These are phyloP conservation scores for Callipepla californica DNA, from an alignment of 2,113 vertebrate genomes.

Conservation along the genomic window DNA sequence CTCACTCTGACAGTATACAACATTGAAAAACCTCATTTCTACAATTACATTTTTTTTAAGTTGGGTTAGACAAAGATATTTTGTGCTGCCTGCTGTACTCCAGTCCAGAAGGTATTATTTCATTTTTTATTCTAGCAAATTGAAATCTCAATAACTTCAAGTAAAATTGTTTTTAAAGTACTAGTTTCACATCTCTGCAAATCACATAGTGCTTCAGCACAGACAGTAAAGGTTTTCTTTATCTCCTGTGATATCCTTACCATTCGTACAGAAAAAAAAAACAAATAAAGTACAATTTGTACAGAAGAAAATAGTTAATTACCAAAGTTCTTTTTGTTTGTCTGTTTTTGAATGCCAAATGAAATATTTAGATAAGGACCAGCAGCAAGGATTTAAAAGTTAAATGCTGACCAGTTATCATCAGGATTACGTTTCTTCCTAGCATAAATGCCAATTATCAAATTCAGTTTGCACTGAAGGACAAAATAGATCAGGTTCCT, in stretches of 20 bases:
- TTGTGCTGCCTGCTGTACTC: background rate
- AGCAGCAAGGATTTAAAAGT: background rate
- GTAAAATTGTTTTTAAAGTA: background rate
- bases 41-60: background rate
- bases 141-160: background rate
- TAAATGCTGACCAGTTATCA: background rate
- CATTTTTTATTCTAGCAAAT: background rate
- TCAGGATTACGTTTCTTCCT: background rate
- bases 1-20: background rate
- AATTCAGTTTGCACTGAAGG: background rate
- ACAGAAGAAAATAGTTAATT: background rate
- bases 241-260: background rate
- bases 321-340: background rate
- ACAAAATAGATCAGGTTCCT: background rate
- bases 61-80: background rate
- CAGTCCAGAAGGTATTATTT: background rate
- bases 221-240: background rate
- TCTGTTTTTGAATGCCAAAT: background rate
- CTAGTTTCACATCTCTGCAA: background rate
- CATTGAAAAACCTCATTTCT: background rate
- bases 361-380: background rate
- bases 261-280: background rate
- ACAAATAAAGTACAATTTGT: background rate
- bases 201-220: background rate
- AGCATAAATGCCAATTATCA: background rate